Conservation (phyloP, 2,797 vertebrate genomes). For the Protonibea diacanthus region DNA sequence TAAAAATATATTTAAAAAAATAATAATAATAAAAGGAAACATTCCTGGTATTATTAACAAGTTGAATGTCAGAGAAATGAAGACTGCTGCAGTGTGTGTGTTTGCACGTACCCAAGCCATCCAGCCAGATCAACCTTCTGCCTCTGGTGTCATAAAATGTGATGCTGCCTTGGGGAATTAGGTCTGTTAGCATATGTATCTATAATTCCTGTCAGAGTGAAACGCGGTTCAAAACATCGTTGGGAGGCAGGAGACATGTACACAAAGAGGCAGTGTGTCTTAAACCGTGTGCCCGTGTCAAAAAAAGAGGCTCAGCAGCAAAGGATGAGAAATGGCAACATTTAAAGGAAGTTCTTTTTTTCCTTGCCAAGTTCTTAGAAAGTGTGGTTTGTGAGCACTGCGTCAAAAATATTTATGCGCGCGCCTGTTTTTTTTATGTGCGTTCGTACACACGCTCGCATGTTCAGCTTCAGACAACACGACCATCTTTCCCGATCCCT, state of each 20-base stretch:
- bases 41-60: slow-evolving; percentile 38
- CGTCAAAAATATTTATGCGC: slow-evolving; percentile 19
- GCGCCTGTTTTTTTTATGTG: slow-evolving; percentile 18
- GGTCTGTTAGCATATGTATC: slow-evolving; percentile 77
- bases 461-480: slow-evolving; percentile 62
- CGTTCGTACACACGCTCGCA: background rate
- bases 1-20: background rate
- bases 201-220: slow-evolving; percentile 75
- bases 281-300: slow-evolving; percentile 63
- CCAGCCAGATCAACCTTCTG: slow-evolving; percentile 63
- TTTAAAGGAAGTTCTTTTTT: slow-evolving; percentile 47
- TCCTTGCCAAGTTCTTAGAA: slow-evolving; percentile 45
- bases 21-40: slow-evolving; percentile 32
- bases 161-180: slow-evolving; percentile 76
- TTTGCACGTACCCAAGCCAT: slow-evolving; percentile 31
- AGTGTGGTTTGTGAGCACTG: slow-evolving; percentile 23
- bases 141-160: slow-evolving; percentile 73
- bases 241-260: slow-evolving; percentile 56
- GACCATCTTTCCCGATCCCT: slow-evolving; percentile 41
- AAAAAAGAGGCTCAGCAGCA: slow-evolving; percentile 53
- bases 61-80: slow-evolving; percentile 23
- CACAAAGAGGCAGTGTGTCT: slow-evolving; percentile 67
- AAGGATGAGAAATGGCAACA: slow-evolving; percentile 63
- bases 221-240: slow-evolving; percentile 67
- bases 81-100: background rate